Evolutionary conservation across 2,888 invertebrate species (phyloP).

Genomic region (Ashinkailepas kermadecensis): DNA sequence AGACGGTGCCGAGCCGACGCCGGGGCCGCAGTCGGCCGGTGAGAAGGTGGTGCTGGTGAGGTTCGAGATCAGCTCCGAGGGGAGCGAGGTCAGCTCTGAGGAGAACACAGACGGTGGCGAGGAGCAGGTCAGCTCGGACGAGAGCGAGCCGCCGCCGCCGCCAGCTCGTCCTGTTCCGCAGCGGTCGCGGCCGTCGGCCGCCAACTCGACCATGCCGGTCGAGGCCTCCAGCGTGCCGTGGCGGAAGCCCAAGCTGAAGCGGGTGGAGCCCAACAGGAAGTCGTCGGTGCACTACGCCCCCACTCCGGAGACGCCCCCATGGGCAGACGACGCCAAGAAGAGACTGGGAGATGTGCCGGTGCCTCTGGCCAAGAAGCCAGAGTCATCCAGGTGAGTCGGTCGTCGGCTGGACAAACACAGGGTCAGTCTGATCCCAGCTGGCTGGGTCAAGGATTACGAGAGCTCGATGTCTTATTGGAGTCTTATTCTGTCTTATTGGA

Average conservation of each 20-base stretch:
- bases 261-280: slow-evolving; percentile 5
- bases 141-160: neutral
- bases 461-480: no score
- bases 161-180: neutral
- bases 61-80: slow-evolving; percentile 16
- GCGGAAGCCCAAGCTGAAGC: slow-evolving; percentile 7
- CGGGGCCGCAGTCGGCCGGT: neutral
- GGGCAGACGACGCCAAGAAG: slow-evolving; percentile 19
- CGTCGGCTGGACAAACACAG: no score
- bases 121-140: neutral
- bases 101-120: neutral
- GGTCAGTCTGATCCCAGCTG: no score
- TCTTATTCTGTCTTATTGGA: no score
- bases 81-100: neutral
- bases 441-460: no score
- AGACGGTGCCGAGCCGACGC: neutral
- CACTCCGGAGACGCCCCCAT: neutral
- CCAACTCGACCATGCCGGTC: neutral
- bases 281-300: neutral
- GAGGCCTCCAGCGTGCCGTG: slow-evolving; percentile 1
- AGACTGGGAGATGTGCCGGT: slow-evolving; percentile 9
- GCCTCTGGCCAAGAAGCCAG: neutral
- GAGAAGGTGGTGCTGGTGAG: neutral
- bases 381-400: neutral
- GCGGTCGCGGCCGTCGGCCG: neutral